These are phyloP conservation scores for Ladona fulva DNA, from an alignment of 1,140 invertebrate genomes.

Conservation along the genomic window DNA sequence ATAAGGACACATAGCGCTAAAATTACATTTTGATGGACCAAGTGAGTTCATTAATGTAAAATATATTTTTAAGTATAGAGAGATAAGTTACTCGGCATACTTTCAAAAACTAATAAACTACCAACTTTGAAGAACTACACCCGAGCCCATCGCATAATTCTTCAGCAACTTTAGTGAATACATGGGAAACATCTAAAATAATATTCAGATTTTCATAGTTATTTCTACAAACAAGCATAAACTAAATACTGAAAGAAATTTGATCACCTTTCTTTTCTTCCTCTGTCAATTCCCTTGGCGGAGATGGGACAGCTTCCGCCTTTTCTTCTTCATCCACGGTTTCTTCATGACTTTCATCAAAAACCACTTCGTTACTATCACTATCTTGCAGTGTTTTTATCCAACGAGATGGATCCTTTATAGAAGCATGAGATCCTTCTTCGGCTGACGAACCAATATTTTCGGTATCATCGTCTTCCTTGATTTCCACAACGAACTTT, in stretches of 20 bases:
- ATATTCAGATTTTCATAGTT: too few species aligned
- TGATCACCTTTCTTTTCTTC: conserved; percentile 49
- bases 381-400: conserved; percentile 13
- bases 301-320: conserved; percentile 31
- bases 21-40: too few species aligned
- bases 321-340: conserved; percentile 28
- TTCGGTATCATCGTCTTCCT: conserved; percentile 21
- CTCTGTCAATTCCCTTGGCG: conserved; percentile 42
- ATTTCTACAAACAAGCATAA: conserved; percentile 14
- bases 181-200: too few species aligned
- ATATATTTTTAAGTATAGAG: too few species aligned
- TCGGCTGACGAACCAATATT: conserved; percentile 24
- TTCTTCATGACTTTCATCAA: conserved; percentile 36
- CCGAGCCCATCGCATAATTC: too few species aligned
- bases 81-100: too few species aligned
- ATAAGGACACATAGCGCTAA: too few species aligned
- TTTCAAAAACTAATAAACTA: too few species aligned
- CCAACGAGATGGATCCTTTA: conserved; percentile 17
- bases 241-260: conserved; percentile 10
- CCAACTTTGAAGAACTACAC: too few species aligned
- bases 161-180: too few species aligned
- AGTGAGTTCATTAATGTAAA: too few species aligned
- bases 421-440: conserved; percentile 27
- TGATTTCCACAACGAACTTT: conserved; percentile 25
- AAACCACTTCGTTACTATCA: conserved; percentile 19